phyloP scores from a whole-genome alignment of 1,140 invertebrate species.

The Holotrichia oblita region DNA sequence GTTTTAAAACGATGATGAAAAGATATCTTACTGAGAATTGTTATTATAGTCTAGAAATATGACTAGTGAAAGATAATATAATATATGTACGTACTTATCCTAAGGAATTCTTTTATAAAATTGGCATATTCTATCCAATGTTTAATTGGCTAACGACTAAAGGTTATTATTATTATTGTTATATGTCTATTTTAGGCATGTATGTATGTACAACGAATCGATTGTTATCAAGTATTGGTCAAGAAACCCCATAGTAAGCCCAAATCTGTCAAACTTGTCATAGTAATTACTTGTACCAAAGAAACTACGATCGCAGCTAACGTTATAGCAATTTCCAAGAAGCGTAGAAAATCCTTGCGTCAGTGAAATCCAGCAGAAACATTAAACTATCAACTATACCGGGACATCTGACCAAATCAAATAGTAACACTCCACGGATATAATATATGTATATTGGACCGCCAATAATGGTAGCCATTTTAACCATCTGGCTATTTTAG shows the following conservation, averaged over 20 bases:
- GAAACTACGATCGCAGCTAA: no score
- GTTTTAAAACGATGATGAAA: no score
- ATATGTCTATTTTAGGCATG: constrained; percentile 31
- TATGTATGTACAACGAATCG: constrained; percentile 22
- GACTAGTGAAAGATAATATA: no score
- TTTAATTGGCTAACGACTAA: no score
- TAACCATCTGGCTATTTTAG: constrained; percentile 58
- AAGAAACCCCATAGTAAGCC: constrained; percentile 66
- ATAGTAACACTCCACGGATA: no score
- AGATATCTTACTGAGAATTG: no score
- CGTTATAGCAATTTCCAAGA: constrained; percentile 73
- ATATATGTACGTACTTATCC: no score
- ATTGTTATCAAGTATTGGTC: constrained; percentile 60
- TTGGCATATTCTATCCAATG: no score
- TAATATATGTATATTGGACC: constrained; percentile 68
- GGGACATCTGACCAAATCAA: constrained; percentile 67
- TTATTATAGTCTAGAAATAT: no score
- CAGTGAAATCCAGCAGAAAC: constrained; percentile 77
- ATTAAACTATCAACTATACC: constrained; percentile 65
- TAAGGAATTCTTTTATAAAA: no score
- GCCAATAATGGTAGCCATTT: constrained; percentile 62
- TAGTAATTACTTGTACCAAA: constrained; percentile 68
- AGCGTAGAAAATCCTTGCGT: constrained; percentile 71
- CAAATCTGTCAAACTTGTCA: constrained; percentile 65
- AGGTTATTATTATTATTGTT: no score